Conservation (phyloP, 2,797 vertebrate genomes). For the Discoglossus pictus region DNA sequence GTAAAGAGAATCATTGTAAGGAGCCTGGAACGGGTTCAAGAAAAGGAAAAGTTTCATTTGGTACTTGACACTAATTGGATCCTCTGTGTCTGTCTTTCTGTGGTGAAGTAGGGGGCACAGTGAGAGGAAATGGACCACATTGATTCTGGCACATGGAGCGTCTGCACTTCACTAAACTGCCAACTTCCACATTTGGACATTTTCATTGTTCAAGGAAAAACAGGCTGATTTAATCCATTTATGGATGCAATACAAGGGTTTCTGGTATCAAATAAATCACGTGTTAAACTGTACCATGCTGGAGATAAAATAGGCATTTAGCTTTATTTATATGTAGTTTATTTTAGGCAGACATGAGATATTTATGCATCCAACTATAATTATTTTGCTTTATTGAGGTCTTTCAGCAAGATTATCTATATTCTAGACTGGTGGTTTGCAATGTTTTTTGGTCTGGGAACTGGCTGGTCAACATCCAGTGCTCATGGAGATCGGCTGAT, state of each 20-base stretch:
- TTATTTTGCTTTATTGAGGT: too few species aligned
- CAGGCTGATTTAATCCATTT: conserved; percentile 25
- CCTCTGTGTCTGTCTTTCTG: conserved; percentile 21
- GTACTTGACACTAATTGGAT: conserved; percentile 49
- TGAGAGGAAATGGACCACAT: conserved; percentile 5
- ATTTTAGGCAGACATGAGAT: too few species aligned
- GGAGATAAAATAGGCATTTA: too few species aligned
- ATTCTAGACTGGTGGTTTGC: too few species aligned
- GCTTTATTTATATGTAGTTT: too few species aligned
- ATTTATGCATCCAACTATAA: too few species aligned
- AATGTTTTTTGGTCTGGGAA: too few species aligned
- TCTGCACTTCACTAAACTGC: not conserved
- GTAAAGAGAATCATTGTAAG: conserved; percentile 33
- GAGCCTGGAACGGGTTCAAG: conserved; percentile 27
- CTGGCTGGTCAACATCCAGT: too few species aligned
- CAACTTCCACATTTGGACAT: not conserved
- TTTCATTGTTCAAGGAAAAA: conserved; percentile 1
- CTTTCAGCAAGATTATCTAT: too few species aligned
- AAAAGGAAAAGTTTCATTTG: conserved; percentile 15
- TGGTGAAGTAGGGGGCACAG: not conserved
- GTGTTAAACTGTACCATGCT: too few species aligned
- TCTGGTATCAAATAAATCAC: too few species aligned
- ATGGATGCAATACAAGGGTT: conserved; percentile 1
- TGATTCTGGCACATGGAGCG: not conserved
- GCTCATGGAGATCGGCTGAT: too few species aligned